phyloP scores from a whole-genome alignment of 1,140 invertebrate species.

The Aleiodes sp. region DNA sequence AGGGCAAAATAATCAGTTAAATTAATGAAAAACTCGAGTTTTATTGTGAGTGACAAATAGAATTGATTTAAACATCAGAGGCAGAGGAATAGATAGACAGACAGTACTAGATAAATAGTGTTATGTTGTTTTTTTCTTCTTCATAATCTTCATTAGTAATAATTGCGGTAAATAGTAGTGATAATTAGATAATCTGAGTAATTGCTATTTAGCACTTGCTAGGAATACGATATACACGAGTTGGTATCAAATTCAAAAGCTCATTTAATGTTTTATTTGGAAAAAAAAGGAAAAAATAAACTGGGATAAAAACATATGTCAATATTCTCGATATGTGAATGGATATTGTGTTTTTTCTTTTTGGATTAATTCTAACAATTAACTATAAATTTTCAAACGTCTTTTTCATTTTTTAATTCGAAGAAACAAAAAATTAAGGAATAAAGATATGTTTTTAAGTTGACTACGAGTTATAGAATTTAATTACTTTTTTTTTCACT shows the following conservation, averaged over 20 bases:
- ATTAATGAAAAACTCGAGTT: neutral
- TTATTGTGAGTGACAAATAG: neutral
- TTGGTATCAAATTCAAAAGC: neutral
- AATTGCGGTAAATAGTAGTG: conserved; percentile 11
- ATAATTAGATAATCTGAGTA: conserved; percentile 16
- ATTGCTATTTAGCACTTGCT: conserved; percentile 15
- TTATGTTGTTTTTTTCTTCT: too few relatives aligned
- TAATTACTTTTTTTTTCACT: conserved; percentile 20
- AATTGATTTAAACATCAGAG: conserved; percentile 7
- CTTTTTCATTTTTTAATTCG: neutral
- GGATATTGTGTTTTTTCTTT: neutral
- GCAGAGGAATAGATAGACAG: conserved; percentile 11
- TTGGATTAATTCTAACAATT: neutral
- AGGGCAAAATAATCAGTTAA: neutral
- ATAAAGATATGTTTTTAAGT: conserved; percentile 4
- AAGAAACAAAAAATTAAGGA: conserved; percentile 3
- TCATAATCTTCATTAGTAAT: conserved; percentile 5
- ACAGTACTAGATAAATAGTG: conserved; percentile 14
- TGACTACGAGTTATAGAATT: conserved; percentile 7
- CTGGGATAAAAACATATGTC: neutral
- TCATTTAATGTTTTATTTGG: neutral
- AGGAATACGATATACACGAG: neutral
- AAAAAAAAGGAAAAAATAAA: too few relatives aligned
- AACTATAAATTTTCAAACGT: neutral
- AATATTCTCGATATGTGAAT: neutral